Conservation (phyloP, 2,888 invertebrate species). For the Philereme vetulata region DNA sequence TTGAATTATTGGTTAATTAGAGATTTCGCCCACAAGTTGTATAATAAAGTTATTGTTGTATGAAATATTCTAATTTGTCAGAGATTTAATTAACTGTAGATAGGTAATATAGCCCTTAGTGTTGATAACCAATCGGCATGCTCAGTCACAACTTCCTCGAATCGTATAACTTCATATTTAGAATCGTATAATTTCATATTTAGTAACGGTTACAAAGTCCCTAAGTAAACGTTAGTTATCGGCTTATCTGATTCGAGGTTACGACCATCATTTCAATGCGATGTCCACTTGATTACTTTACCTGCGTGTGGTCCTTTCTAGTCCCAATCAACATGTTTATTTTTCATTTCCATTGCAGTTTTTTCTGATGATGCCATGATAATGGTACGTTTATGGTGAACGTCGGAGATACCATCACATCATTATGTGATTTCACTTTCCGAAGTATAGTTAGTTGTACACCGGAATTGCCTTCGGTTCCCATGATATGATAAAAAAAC, state of each 20-base stretch:
- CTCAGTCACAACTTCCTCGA: too few species aligned
- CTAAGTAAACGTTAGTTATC: neutral
- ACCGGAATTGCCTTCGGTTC: constrained; percentile 51
- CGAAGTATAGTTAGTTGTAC: constrained; percentile 23
- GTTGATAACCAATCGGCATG: too few species aligned
- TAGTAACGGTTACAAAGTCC: neutral
- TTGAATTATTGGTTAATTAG: too few species aligned
- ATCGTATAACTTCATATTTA: too few species aligned
- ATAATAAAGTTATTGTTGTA: too few species aligned
- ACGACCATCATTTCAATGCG: constrained; percentile 15
- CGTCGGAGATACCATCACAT: constrained; percentile 38
- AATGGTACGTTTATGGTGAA: constrained; percentile 37
- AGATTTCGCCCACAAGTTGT: too few species aligned
- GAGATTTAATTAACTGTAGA: too few species aligned
- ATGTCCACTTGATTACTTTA: constrained; percentile 14
- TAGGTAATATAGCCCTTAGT: too few species aligned
- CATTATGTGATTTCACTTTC: constrained; percentile 59
- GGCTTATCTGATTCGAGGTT: constrained; percentile 14
- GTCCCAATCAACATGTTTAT: constrained; percentile 11
- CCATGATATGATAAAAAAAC: constrained; percentile 47
- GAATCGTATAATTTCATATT: too few species aligned
- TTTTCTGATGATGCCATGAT: constrained; percentile 34
- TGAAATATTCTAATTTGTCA: too few species aligned
- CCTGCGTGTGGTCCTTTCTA: constrained; percentile 25
- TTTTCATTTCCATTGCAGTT: constrained; percentile 2